These are phyloP conservation scores for Drosophila limbata DNA, from an alignment of 2,888 invertebrate genomes.

Conservation along the genomic window DNA sequence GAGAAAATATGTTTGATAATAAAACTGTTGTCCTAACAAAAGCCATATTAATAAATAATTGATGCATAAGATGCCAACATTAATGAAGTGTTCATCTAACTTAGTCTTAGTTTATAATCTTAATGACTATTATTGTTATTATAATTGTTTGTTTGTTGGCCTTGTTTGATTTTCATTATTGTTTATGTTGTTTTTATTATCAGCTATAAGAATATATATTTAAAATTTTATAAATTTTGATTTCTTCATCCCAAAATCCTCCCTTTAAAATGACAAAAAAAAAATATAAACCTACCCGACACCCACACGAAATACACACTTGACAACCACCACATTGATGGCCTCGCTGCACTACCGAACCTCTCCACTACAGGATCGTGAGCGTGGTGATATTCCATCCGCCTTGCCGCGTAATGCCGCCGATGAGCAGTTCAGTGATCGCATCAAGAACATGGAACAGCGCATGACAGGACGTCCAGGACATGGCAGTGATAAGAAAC, in stretches of 20 bases:
- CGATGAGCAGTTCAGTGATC: slow-evolving; percentile 85
- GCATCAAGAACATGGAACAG: slow-evolving; percentile 91
- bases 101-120: slow-evolving; percentile 20
- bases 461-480: slow-evolving; percentile 88
- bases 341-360: slow-evolving; percentile 25
- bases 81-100: slow-evolving; percentile 58
- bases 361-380: slow-evolving; percentile 82
- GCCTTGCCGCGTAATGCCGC: slow-evolving; percentile 81
- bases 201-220: slow-evolving; percentile 34
- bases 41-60: slow-evolving; percentile 16
- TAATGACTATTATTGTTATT: slow-evolving; percentile 16
- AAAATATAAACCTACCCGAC: slow-evolving; percentile 41
- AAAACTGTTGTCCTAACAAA: slow-evolving; percentile 37
- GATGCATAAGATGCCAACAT: slow-evolving; percentile 10
- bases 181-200: slow-evolving; percentile 25
- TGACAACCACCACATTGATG: slow-evolving; percentile 26
- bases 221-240: slow-evolving; percentile 60
- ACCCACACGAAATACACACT: slow-evolving; percentile 37
- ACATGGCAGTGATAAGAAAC: slow-evolving; percentile 89
- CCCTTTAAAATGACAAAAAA: slow-evolving; percentile 36
- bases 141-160: slow-evolving; percentile 26
- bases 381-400: slow-evolving; percentile 84
- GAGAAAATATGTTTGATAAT: not conserved
- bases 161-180: slow-evolving; percentile 39
- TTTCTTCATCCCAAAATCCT: slow-evolving; percentile 53